phyloP scores from a whole-genome alignment of 2,888 invertebrate genomes.

The Oscheius sp. region DNA sequence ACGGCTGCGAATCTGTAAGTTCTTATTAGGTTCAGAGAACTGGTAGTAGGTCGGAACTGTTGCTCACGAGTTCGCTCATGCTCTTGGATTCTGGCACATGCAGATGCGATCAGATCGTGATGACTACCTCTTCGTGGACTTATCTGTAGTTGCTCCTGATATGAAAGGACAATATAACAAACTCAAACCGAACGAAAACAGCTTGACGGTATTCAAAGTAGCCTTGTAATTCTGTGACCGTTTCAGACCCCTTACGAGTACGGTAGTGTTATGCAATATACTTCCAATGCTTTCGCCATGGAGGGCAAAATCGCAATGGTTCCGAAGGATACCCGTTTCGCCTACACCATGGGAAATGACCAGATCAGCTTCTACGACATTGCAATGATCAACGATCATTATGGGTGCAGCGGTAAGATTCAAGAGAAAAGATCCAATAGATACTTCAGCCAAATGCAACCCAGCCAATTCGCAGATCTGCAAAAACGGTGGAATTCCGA shows the following conservation, averaged over 20 bases:
- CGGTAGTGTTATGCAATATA: slow-evolving; percentile 34
- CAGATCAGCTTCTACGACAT: slow-evolving; percentile 63
- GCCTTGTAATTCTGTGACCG: too few relatives aligned
- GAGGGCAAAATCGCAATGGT: slow-evolving; percentile 37
- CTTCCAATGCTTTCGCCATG: slow-evolving; percentile 32
- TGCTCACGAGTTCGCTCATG: slow-evolving; percentile 50
- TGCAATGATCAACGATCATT: slow-evolving; percentile 67
- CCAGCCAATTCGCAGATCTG: slow-evolving; percentile 49
- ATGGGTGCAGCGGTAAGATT: slow-evolving; percentile 57
- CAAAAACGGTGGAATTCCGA: slow-evolving; percentile 63
- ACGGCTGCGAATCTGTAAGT: slow-evolving; percentile 42
- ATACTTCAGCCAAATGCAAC: slow-evolving; percentile 44
- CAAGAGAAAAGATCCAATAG: not conserved
- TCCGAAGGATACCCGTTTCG: slow-evolving; percentile 51
- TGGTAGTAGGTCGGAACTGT: slow-evolving; percentile 39
- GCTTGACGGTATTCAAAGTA: slow-evolving; percentile 16
- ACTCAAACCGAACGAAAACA: slow-evolving; percentile 6
- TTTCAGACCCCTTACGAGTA: slow-evolving; percentile 47
- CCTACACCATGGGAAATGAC: slow-evolving; percentile 59
- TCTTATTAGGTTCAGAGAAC: too few relatives aligned
- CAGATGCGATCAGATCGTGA: slow-evolving; percentile 56
- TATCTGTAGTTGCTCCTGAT: not conserved
- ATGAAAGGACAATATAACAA: slow-evolving; percentile 19
- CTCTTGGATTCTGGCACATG: slow-evolving; percentile 46
- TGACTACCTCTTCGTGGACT: slow-evolving; percentile 45